These are phyloP conservation scores for Lordiphosa mommai DNA, from an alignment of 1,140 invertebrate genomes.

Conservation along the genomic window DNA sequence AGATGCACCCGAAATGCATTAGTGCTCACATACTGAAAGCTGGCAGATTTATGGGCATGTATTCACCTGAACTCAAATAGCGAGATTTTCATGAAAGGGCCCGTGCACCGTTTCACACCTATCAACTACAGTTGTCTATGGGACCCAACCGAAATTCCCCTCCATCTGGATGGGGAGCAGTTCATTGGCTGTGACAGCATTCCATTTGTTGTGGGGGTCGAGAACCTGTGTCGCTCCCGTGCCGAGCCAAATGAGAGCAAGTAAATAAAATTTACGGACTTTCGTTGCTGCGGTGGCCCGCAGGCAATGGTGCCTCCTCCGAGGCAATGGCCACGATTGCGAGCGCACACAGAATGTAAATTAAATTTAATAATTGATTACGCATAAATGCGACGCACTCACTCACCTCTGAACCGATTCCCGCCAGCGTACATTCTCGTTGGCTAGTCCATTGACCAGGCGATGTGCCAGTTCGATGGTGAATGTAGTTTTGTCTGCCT, in stretches of 20 bases:
- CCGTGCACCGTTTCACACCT: slow-evolving; percentile 24
- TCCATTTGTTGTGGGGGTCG: slow-evolving; percentile 28
- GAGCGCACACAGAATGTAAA: slow-evolving; percentile 68
- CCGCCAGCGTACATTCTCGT: slow-evolving; percentile 91
- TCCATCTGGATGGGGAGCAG: too few species aligned
- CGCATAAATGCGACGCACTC: slow-evolving; percentile 49
- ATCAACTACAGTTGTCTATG: slow-evolving; percentile 32
- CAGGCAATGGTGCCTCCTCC: slow-evolving; percentile 31
- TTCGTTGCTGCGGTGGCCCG: slow-evolving; percentile 65
- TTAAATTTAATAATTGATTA: slow-evolving; percentile 78
- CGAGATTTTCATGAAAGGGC: too few species aligned
- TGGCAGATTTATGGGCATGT: too few species aligned
- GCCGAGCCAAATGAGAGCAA: slow-evolving; percentile 51
- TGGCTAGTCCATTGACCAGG: slow-evolving; percentile 95
- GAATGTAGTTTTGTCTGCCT: slow-evolving; percentile 90
- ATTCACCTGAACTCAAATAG: too few species aligned
- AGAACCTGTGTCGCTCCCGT: background rate
- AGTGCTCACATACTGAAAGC: too few species aligned
- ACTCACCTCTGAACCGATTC: slow-evolving; percentile 72
- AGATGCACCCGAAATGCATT: too few species aligned
- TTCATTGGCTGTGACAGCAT: slow-evolving; percentile 43
- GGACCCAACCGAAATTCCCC: background rate
- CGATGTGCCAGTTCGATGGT: slow-evolving; percentile 96
- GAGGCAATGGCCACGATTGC: slow-evolving; percentile 25
- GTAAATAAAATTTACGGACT: slow-evolving; percentile 73